Base-by-base conservation (phyloP, 2,888 invertebrate genomes). In the Melanostoma scalare region DNA sequence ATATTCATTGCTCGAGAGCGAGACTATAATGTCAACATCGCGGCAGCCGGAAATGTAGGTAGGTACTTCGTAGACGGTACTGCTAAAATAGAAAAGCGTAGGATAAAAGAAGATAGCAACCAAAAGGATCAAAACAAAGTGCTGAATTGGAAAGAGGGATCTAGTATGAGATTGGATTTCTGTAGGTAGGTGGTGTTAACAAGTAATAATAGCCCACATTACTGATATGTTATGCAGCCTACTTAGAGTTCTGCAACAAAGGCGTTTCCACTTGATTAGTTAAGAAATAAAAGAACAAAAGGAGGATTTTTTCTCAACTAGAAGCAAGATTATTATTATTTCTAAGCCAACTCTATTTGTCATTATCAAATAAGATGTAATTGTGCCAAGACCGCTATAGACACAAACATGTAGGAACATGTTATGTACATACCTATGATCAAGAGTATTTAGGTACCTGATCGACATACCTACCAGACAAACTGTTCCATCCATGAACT, bases 231-330 rank as follows among this genome's bases (percentile, higher is more conserved):
- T 8, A 20, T 8, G 38, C 71, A 42, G 38, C 56, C 79, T 69
- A 56, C 68, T 67, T 53, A 65, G 69, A 69, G 20, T 61, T 74
- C 30, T 36, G 61, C 56, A 52, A 72, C 58, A 72, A 77, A 81
- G 67, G 42, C 53, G 48, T 67, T 80, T 80, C 69, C 69, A 80
- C 79, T 69, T 80, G 80, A 80, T 80, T 75, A 75, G 52, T 46
- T 75, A 35, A 48, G 55, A 55, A n/a, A 72, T 50, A 42, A 52
- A 71, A 38, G n/a, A 65, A 74, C 5, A 30, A 40, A 30, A 36
- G n/a, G 36, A 58, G 55, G 42, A 30, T 67, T 46, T 9, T 9
- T 55, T 61, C 68, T 8, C 10, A 31, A 6, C 40, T 31, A 42
- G 50, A 30, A 63, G 40, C 9, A 33, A 33, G 44, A 42, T 65